Base-by-base conservation (phyloP, 2,888 invertebrate species). In the Latrodectus elegans region DNA sequence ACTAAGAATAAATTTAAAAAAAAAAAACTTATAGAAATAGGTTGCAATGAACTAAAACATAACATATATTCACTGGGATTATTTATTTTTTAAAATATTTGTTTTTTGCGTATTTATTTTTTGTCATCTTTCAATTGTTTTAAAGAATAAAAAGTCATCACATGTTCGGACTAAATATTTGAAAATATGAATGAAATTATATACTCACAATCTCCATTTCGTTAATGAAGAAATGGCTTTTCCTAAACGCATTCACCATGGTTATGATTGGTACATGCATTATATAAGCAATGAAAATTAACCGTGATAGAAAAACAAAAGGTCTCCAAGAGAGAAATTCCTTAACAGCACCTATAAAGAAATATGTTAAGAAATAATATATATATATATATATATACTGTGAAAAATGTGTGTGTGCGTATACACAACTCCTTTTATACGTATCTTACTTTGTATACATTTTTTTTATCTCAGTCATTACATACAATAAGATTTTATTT, bases 191-290 rank as follows among this genome's bases (percentile, higher is more conserved):
- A 3, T 26, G 6, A 9, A 17, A 64, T n/a, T 14, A 0, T 9
- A 15, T n/a, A 81, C 81, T 87, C 49, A 87, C 86, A 14, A 87
- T 71, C 52, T 87, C 86, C 10, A 87, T 60, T 15, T 87, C 77
- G 1, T 70, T 75, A 65, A 87, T 65, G 67, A 81, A 87, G n/a
- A 87, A 70, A 38, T 71, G 81, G 4, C 65, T 60, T 17, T 81
- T 82, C 51, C 65, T 87, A 75, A 81, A 87, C 10, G 67, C 75
- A 67, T 71, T 76, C 8, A 87, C 68, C 81, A 87, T 87, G 60
- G 52, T 87, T 17, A 87, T 81, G 67, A 87, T 55, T 10, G 86
- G 86, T 14, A 87, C 86, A 38, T 87, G 86, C 81, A 87, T 87
- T n/a, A 68, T 12, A 67, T 87, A 81, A 17, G 81, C 86, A 8